Evolutionary conservation across 1,140 invertebrate genomes (phyloP).

Genomic region (Stenopsyche tienmushanensis): DNA sequence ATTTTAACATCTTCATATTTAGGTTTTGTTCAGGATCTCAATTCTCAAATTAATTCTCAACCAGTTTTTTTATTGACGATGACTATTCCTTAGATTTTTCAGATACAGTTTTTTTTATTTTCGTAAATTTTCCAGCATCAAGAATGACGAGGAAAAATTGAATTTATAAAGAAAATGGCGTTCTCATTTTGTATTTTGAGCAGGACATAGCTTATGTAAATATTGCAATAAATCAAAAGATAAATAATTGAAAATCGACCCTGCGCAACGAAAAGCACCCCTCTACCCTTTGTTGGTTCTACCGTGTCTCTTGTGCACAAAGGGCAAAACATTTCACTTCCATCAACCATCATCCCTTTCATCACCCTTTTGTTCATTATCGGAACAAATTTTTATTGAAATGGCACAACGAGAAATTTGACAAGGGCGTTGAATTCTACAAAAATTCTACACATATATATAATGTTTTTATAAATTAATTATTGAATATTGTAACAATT

Average conservation of each 20-base stretch:
- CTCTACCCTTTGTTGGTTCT: constrained; percentile 5
- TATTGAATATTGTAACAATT: too few relatives aligned
- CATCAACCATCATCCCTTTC: constrained; percentile 15
- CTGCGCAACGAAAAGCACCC: constrained; percentile 13
- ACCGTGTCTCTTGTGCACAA: constrained; percentile 11
- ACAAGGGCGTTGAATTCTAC: too few relatives aligned
- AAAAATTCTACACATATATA: neutral
- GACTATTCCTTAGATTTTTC: too few relatives aligned
- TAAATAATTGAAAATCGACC: constrained; percentile 29
- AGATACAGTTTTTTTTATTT: too few relatives aligned
- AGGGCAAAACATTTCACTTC: neutral
- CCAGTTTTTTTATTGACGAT: too few relatives aligned
- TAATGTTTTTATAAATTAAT: neutral
- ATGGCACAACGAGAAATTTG: too few relatives aligned
- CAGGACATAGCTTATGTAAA: constrained; percentile 17
- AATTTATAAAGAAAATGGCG: too few relatives aligned
- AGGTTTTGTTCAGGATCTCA: too few relatives aligned
- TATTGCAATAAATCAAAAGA: constrained; percentile 24
- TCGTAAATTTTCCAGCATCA: too few relatives aligned
- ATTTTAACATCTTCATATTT: too few relatives aligned
- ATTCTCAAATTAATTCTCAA: too few relatives aligned
- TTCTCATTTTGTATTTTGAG: neutral
- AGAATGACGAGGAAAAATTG: too few relatives aligned
- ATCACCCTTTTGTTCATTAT: constrained; percentile 12
- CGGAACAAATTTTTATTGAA: neutral